Base-by-base conservation (phyloP, 1,140 invertebrate species). In the Bombus turneri region DNA sequence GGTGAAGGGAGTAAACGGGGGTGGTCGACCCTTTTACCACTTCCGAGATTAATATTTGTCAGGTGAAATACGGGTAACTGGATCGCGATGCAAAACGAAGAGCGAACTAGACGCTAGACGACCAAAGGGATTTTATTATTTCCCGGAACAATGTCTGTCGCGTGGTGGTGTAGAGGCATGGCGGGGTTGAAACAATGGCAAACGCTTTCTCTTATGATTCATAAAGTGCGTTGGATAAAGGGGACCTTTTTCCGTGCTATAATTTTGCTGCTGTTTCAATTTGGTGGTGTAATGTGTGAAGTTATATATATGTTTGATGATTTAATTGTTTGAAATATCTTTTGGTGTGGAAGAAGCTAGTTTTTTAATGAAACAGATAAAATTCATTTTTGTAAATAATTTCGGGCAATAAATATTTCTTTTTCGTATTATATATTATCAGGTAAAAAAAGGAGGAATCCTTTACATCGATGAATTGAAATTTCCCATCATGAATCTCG, bases 41-140 rank as follows among this genome's bases (percentile, higher is more conserved):
- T 31, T 43, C 31, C 71, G 71, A 83, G 72, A 83, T 83, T 83
- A 83, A 75, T 83, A 82, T 82, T 82, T 64, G 69, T 47, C 80
- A 43, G 80, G 53, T 82, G 80, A 62, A 82, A 73, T 81, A 82
- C 71, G 66, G 34, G 47, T 80, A 69, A 69, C 64, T 25, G 78
- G 43, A 57, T 80, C 37, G 43, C 31, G 47, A 71, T 53, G 78
- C 43, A 25, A 80, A 80, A 47, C 31, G 41, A 28, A 31, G 47
- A 74, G n/a, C 31, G 4, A 9, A 28, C 3, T 18, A 34, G 18
- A 39, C 25, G n/a, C 3, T 18, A 34, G 18, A 39, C 25, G 62
- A 31, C 69, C 43, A 37, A 43, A 47, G 34, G 47, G 43, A 81
- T 81, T 72, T 81, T 59, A 71, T 72, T 81, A 72, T 57, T 72